Percentiles rank a stretch among this genome's conserved stretches.
Conservation (phyloP, 2,797 vertebrate genomes). For the Sebastes nivosus region DNA sequence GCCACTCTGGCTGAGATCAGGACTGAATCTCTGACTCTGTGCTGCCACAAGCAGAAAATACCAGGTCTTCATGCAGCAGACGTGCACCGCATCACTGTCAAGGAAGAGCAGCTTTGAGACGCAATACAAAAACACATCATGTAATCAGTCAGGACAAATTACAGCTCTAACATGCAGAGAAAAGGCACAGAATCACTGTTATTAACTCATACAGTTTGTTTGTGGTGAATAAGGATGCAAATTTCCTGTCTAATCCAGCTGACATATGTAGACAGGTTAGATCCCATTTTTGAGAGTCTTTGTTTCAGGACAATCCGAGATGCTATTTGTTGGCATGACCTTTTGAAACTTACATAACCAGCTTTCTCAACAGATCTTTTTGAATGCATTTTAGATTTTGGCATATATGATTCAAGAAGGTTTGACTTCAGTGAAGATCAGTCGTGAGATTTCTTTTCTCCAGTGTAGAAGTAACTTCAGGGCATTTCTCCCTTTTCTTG, state of each 20-base stretch:
- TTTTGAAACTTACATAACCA: constrained; percentile 10
- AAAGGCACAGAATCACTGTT: constrained; percentile 37
- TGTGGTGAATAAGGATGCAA: constrained; percentile 15
- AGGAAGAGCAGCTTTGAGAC: constrained; percentile 19
- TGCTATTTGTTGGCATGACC: constrained; percentile 19
- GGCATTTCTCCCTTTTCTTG: background rate
- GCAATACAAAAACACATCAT: constrained; percentile 41
- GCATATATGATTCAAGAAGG: background rate
- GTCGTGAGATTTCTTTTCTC: constrained; percentile 1
- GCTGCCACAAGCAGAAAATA: constrained; percentile 42
- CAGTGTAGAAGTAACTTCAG: background rate
- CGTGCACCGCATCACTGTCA: constrained; percentile 40
- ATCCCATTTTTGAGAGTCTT: constrained; percentile 28
- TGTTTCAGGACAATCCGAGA: constrained; percentile 26
- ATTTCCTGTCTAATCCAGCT: constrained; percentile 15
- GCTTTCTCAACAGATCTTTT: background rate
- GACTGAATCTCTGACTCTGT: constrained; percentile 20
- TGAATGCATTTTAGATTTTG: background rate
- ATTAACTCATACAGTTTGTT: constrained; percentile 43
- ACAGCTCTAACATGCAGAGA: constrained; percentile 27
- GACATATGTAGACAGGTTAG: constrained; percentile 13
- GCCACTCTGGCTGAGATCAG: constrained; percentile 46
- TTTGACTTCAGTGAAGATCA: background rate
- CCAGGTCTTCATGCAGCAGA: constrained; percentile 14
- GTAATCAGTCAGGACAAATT: constrained; percentile 54